Evolutionary conservation across 2,888 invertebrate genomes (phyloP).

Genomic region (Lordiphosa andalusiaca): DNA sequence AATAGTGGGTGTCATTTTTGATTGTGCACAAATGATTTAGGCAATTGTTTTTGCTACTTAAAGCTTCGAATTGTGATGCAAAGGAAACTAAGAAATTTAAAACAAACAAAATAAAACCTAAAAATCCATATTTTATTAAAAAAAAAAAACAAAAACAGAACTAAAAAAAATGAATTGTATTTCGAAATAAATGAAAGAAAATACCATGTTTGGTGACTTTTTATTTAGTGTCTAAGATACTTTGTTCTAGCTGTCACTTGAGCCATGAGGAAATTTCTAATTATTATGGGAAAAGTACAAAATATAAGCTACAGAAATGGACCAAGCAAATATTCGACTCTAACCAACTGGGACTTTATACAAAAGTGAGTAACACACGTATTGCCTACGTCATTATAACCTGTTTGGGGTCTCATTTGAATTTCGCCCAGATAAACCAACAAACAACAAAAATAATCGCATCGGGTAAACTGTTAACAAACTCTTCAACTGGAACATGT

Average conservation of each 20-base stretch:
- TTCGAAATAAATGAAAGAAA: slow-evolving; percentile 31
- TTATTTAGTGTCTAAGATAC: neutral
- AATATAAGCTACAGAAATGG: neutral
- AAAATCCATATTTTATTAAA: slow-evolving; percentile 58
- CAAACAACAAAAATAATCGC: slow-evolving; percentile 19
- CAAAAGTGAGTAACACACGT: slow-evolving; percentile 46
- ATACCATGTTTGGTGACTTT: neutral
- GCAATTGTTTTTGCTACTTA: slow-evolving; percentile 15
- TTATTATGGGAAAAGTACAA: slow-evolving; percentile 6
- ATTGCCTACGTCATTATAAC: slow-evolving; percentile 9
- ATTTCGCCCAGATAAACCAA: slow-evolving; percentile 6
- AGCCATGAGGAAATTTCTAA: slow-evolving; percentile 31
- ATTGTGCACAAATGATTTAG: no score
- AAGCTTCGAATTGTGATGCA: slow-evolving; percentile 63
- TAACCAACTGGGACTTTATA: slow-evolving; percentile 22
- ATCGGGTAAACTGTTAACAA: slow-evolving; percentile 20
- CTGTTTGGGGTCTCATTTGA: slow-evolving; percentile 10
- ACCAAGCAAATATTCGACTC: neutral
- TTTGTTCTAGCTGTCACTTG: slow-evolving; percentile 22
- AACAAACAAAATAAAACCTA: slow-evolving; percentile 4
- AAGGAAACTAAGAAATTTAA: slow-evolving; percentile 27
- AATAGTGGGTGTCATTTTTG: slow-evolving; percentile 11
- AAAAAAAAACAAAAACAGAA: slow-evolving; percentile 11
- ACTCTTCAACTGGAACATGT: neutral
- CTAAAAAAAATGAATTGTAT: slow-evolving; percentile 28